A percentile compares a stretch with the other conserved stretches of the same genome.
Evolutionary conservation across 2,797 vertebrate species (phyloP).

Genomic region (Odontamblyopus rebecca): DNA sequence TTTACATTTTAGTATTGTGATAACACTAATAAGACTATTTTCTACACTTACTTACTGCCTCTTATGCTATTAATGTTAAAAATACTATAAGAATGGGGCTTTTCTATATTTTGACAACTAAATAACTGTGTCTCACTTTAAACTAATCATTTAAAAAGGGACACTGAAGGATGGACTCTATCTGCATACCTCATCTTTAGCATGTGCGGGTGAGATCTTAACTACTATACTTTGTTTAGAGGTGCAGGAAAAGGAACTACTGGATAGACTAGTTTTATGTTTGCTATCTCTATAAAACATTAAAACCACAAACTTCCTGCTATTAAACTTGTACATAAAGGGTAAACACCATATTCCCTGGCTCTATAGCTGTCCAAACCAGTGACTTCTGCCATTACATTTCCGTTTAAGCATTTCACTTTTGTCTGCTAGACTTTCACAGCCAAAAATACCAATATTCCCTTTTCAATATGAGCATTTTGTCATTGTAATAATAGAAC

Average conservation of each 20-base stretch:
- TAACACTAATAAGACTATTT: too few species aligned
- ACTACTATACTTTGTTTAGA: neutral
- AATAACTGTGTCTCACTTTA: too few species aligned
- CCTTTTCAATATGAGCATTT: neutral
- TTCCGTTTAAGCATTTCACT: neutral
- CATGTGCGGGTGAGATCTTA: neutral
- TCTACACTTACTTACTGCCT: too few species aligned
- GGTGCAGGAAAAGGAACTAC: neutral
- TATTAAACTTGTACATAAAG: neutral
- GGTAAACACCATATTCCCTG: too few species aligned
- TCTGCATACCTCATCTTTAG: neutral
- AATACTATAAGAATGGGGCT: too few species aligned
- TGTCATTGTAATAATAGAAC: constrained; percentile 5
- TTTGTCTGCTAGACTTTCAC: constrained; percentile 1
- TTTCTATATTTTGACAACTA: too few species aligned
- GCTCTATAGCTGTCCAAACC: neutral
- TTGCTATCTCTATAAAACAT: too few species aligned
- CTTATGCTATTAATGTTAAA: too few species aligned
- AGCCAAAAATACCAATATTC: neutral
- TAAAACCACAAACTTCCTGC: too few species aligned
- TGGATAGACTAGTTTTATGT: neutral
- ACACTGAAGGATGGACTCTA: neutral
- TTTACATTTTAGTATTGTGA: too few species aligned
- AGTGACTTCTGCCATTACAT: neutral
- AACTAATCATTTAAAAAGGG: neutral